Conservation (phyloP, 2,888 invertebrate species). For the Agrenia bidenticulata region DNA sequence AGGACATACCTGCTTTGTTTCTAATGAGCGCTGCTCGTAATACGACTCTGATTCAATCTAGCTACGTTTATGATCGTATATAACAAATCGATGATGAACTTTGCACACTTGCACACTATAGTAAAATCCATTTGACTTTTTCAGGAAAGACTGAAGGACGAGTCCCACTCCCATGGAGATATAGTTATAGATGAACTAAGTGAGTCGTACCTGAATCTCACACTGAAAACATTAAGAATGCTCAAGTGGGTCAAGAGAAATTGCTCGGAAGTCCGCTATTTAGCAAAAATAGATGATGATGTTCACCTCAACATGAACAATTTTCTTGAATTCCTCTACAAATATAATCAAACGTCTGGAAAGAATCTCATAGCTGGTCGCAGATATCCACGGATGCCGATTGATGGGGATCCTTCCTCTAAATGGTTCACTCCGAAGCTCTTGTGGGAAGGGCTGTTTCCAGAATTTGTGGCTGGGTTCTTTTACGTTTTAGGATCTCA, state of each 20-base stretch:
- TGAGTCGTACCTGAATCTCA: constrained; percentile 50
- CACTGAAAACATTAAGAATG: constrained; percentile 49
- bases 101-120: no score
- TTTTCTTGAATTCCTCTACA: constrained; percentile 42
- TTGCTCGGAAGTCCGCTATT: constrained; percentile 44
- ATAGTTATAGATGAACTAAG: constrained; percentile 44
- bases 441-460: constrained; percentile 54
- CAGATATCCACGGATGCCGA: constrained; percentile 53
- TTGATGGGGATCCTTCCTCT: constrained; percentile 53
- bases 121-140: no score
- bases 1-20: background rate
- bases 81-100: no score
- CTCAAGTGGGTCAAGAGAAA: constrained; percentile 46
- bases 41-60: no score
- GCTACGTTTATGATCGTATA: no score
- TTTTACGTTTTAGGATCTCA: constrained; percentile 55
- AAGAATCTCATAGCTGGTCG: constrained; percentile 53
- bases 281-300: constrained; percentile 55
- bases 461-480: constrained; percentile 55
- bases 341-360: constrained; percentile 25
- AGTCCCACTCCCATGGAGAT: constrained; percentile 42
- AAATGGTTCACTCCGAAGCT: constrained; percentile 55
- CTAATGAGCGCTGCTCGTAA: no score
- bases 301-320: constrained; percentile 53
- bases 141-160: constrained; percentile 34